phyloP scores from a whole-genome alignment of 2,797 vertebrate genomes.

The Sternarchorhynchus goeldii region DNA sequence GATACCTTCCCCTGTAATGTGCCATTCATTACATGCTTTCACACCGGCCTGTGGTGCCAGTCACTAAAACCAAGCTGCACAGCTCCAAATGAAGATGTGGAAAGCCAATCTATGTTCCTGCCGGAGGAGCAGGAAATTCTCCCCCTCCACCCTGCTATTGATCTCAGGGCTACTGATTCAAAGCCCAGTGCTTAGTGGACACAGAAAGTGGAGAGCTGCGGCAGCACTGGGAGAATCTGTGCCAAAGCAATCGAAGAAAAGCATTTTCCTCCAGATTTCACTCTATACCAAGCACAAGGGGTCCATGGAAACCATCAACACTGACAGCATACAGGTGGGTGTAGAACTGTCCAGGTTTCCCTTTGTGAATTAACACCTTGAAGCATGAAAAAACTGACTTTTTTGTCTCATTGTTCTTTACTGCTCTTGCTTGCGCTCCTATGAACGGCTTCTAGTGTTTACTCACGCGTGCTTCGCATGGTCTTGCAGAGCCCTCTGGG shows the following conservation, averaged over 20 bases:
- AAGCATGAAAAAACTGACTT: neutral
- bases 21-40: slow-evolving; percentile 38
- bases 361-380: slow-evolving; percentile 11
- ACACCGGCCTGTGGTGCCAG: slow-evolving; percentile 29
- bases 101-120: slow-evolving; percentile 57
- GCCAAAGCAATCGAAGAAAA: slow-evolving; percentile 35
- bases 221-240: slow-evolving; percentile 38
- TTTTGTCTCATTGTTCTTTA: slow-evolving; percentile 24
- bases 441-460: slow-evolving; percentile 8
- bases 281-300: slow-evolving; percentile 18
- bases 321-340: slow-evolving; percentile 11
- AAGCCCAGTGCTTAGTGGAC: slow-evolving; percentile 42
- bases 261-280: neutral
- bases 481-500: slow-evolving; percentile 4
- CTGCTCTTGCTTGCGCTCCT: slow-evolving; percentile 7
- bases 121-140: slow-evolving; percentile 54
- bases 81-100: slow-evolving; percentile 63
- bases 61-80: slow-evolving; percentile 46
- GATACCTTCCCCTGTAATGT: slow-evolving; percentile 40
- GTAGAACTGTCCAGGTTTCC: neutral
- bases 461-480: neutral
- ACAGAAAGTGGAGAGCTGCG: slow-evolving; percentile 38
- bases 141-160: slow-evolving; percentile 47
- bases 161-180: slow-evolving; percentile 55
- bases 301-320: slow-evolving; percentile 12